Conservation (phyloP, 2,797 vertebrate genomes). For the Pogoniulus pusillus region DNA sequence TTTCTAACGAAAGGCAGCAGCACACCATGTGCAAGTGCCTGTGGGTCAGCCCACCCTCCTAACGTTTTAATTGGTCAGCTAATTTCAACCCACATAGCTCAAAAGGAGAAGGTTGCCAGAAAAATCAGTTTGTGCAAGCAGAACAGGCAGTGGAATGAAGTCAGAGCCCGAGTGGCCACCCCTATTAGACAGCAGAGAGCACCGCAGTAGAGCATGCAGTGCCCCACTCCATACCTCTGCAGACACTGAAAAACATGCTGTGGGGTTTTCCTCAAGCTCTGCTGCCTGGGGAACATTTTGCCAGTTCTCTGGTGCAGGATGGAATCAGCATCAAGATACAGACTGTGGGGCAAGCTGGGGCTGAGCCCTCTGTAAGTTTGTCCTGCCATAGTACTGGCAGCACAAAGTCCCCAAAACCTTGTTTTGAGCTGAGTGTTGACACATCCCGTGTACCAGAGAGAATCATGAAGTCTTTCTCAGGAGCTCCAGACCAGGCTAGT, state of each 20-base stretch:
- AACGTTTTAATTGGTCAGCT: background rate
- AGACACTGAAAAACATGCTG: accelerated
- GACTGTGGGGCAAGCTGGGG: background rate
- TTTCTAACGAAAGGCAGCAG: conserved; percentile 28
- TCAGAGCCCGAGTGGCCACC: background rate
- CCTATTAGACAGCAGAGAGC: background rate
- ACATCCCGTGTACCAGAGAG: background rate
- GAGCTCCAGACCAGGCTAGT: background rate
- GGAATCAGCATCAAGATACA: background rate
- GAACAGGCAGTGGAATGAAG: background rate
- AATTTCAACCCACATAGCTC: background rate
- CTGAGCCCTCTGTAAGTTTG: background rate
- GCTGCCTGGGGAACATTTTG: background rate
- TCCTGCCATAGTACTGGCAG: background rate
- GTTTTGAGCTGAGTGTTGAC: background rate
- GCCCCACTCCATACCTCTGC: background rate
- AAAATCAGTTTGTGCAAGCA: background rate
- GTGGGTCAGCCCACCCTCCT: background rate
- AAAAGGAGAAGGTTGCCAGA: background rate
- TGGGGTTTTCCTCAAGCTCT: background rate
- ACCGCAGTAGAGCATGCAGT: background rate
- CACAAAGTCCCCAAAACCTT: background rate
- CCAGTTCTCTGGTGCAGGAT: background rate
- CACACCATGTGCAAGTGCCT: background rate
- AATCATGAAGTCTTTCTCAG: background rate